A percentile compares a stretch with the other conserved stretches of the same genome.
These are phyloP conservation scores for Chromis chromis DNA, from an alignment of 2,797 vertebrate species.

Conservation along the genomic window DNA sequence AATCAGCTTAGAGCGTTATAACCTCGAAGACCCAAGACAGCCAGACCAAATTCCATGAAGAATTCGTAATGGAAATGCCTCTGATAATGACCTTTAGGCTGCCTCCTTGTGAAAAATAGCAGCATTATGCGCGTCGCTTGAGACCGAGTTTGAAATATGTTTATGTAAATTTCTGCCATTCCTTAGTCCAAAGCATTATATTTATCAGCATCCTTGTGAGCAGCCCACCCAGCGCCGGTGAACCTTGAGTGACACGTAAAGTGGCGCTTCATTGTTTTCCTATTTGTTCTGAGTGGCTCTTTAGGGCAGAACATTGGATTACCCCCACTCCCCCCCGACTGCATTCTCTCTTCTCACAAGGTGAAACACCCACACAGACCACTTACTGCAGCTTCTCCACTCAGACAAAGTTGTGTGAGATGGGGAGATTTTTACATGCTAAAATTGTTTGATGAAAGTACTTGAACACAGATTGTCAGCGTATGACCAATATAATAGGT, in stretches of 20 bases:
- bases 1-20: conserved; percentile 53
- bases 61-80: conserved; percentile 26
- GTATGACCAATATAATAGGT: not conserved
- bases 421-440: conserved; percentile 7
- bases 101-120: conserved; percentile 5
- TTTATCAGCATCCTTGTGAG: conserved; percentile 6
- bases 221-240: conserved; percentile 4
- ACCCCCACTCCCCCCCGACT: not conserved
- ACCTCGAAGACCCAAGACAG: conserved; percentile 29
- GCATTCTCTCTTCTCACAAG: conserved; percentile 15
- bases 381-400: conserved; percentile 12
- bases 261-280: conserved; percentile 22
- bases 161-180: conserved; percentile 3
- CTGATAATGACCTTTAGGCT: conserved; percentile 26
- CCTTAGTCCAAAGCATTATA: conserved; percentile 3
- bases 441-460: not conserved
- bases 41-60: conserved; percentile 9
- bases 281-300: conserved; percentile 41
- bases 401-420: not conserved
- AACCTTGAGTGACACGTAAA: conserved; percentile 37
- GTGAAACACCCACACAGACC: conserved; percentile 28
- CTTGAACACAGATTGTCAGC: not conserved
- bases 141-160: conserved; percentile 1
- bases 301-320: conserved; percentile 41
- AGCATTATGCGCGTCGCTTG: not conserved